Evolutionary conservation across 2,888 invertebrate genomes (phyloP), one percentile per base, ranked within the genome.

Genomic region (Chydorus sphaericus): DNA sequence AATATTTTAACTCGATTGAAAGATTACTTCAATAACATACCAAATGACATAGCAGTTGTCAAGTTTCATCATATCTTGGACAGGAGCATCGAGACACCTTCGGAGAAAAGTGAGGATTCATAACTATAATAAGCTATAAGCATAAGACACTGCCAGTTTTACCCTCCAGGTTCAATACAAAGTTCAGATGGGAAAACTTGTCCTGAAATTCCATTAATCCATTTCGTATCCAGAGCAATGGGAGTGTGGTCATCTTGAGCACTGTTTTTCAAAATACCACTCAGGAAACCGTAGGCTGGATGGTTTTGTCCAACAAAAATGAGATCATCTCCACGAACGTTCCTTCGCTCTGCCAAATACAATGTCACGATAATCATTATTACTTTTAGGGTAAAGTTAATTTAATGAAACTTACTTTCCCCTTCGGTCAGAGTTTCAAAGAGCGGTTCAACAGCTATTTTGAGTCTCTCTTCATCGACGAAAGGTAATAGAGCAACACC

Each of bases 401-500:
- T 14, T 57, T 4, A 57, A 49, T 28, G 29, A 31, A 50, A 66
- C 70, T 77, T 69, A 79, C 84, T 80, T 73, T 98, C 97, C 54
- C 82, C 91, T 10, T 79, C 76, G 0, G 91, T 85, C 36, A 99
- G 72, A 56, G 80, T 73, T 1, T 76, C 73, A 65, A 97, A 93
- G 62, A 84, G 88, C 0, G 83, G 80, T 63, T 80, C 77, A 36
- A 97, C 70, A 0, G 94, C 89, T 64, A 81, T 81, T 67, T 88
- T 85, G 55, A 96, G 75, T 58, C 98, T 73, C 57, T 76, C 76
- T 72, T 98, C 97, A 63, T 98, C 96, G 0, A 99, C 97, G 71
- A 98, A 99, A 6, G 98, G 98, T 60, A 99, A 73, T 38, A 99
- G 71, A 1, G 97, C 98, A 2, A 99, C 98, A 48, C 98, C 97